Evolutionary conservation across 2,113 vertebrate genomes (phyloP).

Genomic region (Diadophis punctatus): DNA sequence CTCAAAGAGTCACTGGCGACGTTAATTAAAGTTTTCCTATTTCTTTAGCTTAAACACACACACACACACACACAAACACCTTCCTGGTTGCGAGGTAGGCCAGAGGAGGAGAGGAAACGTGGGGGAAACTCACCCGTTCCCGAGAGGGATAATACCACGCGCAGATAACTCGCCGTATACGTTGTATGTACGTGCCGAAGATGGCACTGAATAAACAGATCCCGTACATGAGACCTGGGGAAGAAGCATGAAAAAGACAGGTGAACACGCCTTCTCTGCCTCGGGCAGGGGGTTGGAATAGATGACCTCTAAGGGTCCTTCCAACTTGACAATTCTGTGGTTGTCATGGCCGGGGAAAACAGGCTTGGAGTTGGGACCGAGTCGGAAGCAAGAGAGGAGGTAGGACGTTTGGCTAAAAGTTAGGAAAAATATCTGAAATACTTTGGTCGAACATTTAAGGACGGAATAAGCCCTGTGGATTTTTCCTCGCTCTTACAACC

Average conservation of each 20-base stretch:
- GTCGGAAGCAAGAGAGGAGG: background rate
- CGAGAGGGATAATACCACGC: slow-evolving; percentile 73
- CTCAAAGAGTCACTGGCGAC: background rate
- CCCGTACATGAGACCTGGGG: slow-evolving; percentile 77
- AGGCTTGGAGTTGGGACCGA: background rate
- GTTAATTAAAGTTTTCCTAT: background rate
- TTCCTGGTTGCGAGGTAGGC: background rate
- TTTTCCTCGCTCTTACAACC: background rate
- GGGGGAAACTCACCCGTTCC: slow-evolving; percentile 70
- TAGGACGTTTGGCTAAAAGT: background rate
- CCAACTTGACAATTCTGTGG: background rate
- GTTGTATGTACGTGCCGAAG: slow-evolving; percentile 67
- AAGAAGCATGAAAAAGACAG: too few relatives aligned
- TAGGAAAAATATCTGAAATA: background rate
- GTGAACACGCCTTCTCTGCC: background rate
- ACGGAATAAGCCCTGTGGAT: background rate
- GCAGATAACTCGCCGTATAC: slow-evolving; percentile 74
- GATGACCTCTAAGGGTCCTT: background rate
- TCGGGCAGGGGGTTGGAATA: background rate
- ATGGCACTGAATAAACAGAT: slow-evolving; percentile 70
- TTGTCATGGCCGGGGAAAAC: background rate
- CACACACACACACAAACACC: background rate
- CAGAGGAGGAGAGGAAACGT: background rate
- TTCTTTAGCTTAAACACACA: background rate
- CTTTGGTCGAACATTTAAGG: background rate